Evolutionary conservation across 2,888 invertebrate genomes (phyloP).

Genomic region (Schizotus pectinicornis): DNA sequence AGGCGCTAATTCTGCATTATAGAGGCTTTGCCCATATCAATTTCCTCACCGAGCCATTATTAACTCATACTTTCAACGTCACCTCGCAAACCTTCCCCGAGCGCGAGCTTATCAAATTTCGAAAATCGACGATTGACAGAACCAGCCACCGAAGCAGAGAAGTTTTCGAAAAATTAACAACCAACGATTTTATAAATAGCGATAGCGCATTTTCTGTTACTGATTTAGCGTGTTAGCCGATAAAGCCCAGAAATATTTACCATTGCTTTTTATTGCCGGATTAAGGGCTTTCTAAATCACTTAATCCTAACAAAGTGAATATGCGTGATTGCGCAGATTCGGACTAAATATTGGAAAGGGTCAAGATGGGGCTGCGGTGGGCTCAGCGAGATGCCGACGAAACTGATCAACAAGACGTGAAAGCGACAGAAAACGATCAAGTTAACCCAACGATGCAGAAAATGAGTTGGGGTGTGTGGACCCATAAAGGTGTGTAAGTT

Average conservation of each 20-base stretch:
- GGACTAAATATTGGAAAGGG: slow-evolving; percentile 5
- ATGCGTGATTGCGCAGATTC: slow-evolving; percentile 8
- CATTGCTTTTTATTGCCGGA: slow-evolving; percentile 14
- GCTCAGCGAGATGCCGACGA: not conserved
- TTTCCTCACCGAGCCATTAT: too few species aligned
- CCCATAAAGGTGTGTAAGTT: slow-evolving; percentile 52
- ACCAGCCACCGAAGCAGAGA: not conserved
- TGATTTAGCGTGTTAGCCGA: slow-evolving; percentile 13
- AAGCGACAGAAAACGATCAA: slow-evolving; percentile 35
- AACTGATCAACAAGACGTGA: slow-evolving; percentile 5
- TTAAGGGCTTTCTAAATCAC: slow-evolving; percentile 17
- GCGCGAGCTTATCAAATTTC: too few species aligned
- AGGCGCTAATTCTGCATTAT: too few species aligned
- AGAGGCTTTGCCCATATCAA: too few species aligned
- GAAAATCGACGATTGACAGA: not conserved
- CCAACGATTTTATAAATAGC: slow-evolving; percentile 12
- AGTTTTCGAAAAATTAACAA: not conserved
- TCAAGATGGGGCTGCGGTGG: not conserved
- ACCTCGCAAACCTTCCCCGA: too few species aligned
- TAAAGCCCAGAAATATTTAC: slow-evolving; percentile 16
- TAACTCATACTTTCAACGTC: too few species aligned
- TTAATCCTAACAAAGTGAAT: slow-evolving; percentile 15
- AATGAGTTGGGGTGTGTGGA: slow-evolving; percentile 53
- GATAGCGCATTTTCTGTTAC: slow-evolving; percentile 7
- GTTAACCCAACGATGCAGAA: slow-evolving; percentile 56